Evolutionary conservation across 1,140 invertebrate genomes (phyloP), one percentile per base, ranked within the genome.

Genomic region (Drosophila bocki): DNA sequence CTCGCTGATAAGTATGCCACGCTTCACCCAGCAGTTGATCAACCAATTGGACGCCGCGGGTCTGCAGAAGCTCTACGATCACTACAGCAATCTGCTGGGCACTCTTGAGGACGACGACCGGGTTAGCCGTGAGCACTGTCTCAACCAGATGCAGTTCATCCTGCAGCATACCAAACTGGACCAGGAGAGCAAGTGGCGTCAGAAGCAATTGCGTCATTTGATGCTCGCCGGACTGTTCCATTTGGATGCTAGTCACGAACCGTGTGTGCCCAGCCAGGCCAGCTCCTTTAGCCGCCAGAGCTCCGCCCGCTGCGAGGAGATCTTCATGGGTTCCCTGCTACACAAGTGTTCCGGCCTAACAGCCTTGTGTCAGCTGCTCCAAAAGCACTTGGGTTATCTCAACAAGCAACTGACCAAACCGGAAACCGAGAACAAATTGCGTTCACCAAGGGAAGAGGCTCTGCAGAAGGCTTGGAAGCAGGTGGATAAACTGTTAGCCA

Each of bases 91-190:
- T 3, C 22, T 59, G 3, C 35, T 77, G 13, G 7, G 15, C 8
- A 37, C 29, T 26, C 15, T 71, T 13, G 53, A 32, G 13, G 67
- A 50, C 0, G 45, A 41, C 37, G 67, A 60, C 3, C 42, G 29
- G 26, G 37, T 50, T 11, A 71, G 37, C 6, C n/a, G 44, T 4
- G 45, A 35, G 41, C 41, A 75, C 13, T 87, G 57, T n/a, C 57
- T 87, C 0, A 74, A 63, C 13, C 68, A 88, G 29, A 75, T 87
- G 77, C 69, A 88, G 6, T 26, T 44, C 0, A 58, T 84, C 1
- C n/a, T 80, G 32, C 51, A 72, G 19, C 26, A 74, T 9, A 13
- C 61, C 3, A 15, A 70, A 12, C 42, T 79, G 1, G 7, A 37
- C 1, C 45, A 86, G 26, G 63, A 68, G 1, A 1, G 3, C 7